Evolutionary conservation across 2,888 invertebrate genomes (phyloP), one percentile per base, ranked within the genome.

Genomic region (Leptinotarsa rubiginosa): DNA sequence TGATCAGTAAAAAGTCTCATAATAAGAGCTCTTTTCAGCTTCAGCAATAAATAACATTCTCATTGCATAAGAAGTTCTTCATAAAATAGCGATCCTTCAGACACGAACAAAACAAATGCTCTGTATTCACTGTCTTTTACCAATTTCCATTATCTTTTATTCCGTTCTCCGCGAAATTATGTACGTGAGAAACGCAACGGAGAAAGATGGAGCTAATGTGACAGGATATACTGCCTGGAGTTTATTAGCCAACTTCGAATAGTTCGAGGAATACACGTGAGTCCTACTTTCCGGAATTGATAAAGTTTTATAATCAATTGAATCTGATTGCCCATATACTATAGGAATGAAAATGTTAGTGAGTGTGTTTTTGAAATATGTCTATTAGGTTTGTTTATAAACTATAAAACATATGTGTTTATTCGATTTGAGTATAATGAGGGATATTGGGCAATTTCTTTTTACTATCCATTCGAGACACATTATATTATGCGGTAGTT

Each of bases 221-320:
- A 67, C 50, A 12, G 67, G 52, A 22, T 67, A 66, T 66, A 31
- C 54, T 68, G 54, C 31, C 52, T 31, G 54, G 31, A 54, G 67
- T 56, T 68, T 54, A 68, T 68, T 54, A 31, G 20, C 41, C 52
- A 68, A 68, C 52, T 68, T 68, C 52, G 67, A 65, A 68, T 31
- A 47, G 67, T 68, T 49, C 31, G 52, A n/a, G 67, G 41, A 20
- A 68, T 68, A 67, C 67, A 31, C 25, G 67, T 22, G 25, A 25
- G 41, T 54, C 52, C 25, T 41, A 49, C 22, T 68, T 54, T 68
- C 18, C 5, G 52, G 15, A 68, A 68, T 68, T 68, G 67, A 52
- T 54, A 31, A 52, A 68, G 67, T 68, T 68, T 54, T 68, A 54
- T 68, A 68, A 68, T 68, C 67, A 54, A 68, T 68, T 68, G 54